Percentiles rank a stretch among this genome's conserved stretches.
Evolutionary conservation across 92 coral and sea anemone genomes (phyloP).

Genomic region (Porites lobata): DNA sequence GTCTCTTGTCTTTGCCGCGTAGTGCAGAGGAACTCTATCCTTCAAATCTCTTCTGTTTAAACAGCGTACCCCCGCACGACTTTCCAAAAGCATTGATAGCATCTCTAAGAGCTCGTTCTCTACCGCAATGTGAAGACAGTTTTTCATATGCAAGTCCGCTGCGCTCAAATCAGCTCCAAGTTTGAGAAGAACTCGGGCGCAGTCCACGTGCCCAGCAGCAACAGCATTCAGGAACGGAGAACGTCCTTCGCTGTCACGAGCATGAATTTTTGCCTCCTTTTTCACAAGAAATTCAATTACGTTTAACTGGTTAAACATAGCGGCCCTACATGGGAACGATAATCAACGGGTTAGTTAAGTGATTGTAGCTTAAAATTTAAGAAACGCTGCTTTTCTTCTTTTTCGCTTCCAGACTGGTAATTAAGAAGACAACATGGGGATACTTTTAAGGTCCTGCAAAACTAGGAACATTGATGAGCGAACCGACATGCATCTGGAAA

Average conservation of each 20-base stretch:
- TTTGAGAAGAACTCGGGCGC: slow-evolving; percentile 46
- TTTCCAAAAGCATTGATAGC: slow-evolving; percentile 52
- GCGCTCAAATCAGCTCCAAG: slow-evolving; percentile 65
- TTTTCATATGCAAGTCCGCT: slow-evolving; percentile 52
- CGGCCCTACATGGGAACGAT: slow-evolving; percentile 22
- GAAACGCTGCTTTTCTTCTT: too few relatives aligned
- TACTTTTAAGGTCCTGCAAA: too few relatives aligned
- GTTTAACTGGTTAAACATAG: slow-evolving; percentile 54
- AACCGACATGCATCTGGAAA: too few relatives aligned
- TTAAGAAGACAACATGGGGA: too few relatives aligned
- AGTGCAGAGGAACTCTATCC: slow-evolving; percentile 80
- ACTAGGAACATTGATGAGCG: too few relatives aligned
- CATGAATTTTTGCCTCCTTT: slow-evolving; percentile 63
- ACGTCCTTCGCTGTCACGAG: slow-evolving; percentile 58
- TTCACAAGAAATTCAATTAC: slow-evolving; percentile 61
- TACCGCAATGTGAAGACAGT: slow-evolving; percentile 77
- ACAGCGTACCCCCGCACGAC: slow-evolving; percentile 21
- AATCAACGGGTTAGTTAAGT: not conserved
- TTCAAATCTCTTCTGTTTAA: slow-evolving; percentile 56
- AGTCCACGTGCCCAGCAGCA: slow-evolving; percentile 48
- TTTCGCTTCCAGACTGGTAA: too few relatives aligned
- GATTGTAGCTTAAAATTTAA: too few relatives aligned
- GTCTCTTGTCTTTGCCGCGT: slow-evolving; percentile 68
- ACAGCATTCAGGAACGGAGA: slow-evolving; percentile 81
- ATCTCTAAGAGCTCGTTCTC: slow-evolving; percentile 64